Evolutionary conservation across 2,113 vertebrate species (phyloP).

Genomic region (Diglossa brunneiventris): DNA sequence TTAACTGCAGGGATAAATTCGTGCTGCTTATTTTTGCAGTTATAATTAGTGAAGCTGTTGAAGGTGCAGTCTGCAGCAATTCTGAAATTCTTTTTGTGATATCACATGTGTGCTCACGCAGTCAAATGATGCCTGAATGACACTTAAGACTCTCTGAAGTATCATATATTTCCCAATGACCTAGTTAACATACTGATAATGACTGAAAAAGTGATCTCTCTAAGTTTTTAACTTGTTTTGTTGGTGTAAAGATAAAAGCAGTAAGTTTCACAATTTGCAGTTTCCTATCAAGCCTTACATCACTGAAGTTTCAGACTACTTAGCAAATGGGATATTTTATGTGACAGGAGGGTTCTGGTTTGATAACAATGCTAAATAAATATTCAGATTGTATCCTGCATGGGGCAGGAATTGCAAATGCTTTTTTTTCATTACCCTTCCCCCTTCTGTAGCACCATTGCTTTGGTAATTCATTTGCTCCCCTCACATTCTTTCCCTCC

Average conservation of each 20-base stretch:
- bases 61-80: background rate
- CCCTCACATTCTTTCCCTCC: background rate
- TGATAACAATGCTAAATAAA: slow-evolving; percentile 9
- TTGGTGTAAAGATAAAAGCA: slow-evolving; percentile 56
- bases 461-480: slow-evolving; percentile 19
- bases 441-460: background rate
- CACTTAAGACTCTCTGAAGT: slow-evolving; percentile 53
- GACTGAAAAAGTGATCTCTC: slow-evolving; percentile 26
- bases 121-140: slow-evolving; percentile 33
- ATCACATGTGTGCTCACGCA: slow-evolving; percentile 14
- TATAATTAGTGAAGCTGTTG: slow-evolving; percentile 10
- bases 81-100: slow-evolving; percentile 5
- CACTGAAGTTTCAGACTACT: slow-evolving; percentile 18
- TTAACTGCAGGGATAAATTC: background rate
- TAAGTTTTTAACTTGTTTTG: slow-evolving; percentile 47
- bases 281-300: slow-evolving; percentile 32
- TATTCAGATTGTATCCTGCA: background rate
- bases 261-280: slow-evolving; percentile 24
- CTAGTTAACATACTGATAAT: slow-evolving; percentile 51
- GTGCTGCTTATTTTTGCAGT: background rate
- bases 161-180: slow-evolving; percentile 48
- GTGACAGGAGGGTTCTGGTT: slow-evolving; percentile 24
- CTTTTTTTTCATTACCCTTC: slow-evolving; percentile 23
- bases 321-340: slow-evolving; percentile 38
- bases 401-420: slow-evolving; percentile 19